These are phyloP conservation scores for Macropodus opercularis DNA, from an alignment of 2,797 vertebrate genomes.

Conservation along the genomic window DNA sequence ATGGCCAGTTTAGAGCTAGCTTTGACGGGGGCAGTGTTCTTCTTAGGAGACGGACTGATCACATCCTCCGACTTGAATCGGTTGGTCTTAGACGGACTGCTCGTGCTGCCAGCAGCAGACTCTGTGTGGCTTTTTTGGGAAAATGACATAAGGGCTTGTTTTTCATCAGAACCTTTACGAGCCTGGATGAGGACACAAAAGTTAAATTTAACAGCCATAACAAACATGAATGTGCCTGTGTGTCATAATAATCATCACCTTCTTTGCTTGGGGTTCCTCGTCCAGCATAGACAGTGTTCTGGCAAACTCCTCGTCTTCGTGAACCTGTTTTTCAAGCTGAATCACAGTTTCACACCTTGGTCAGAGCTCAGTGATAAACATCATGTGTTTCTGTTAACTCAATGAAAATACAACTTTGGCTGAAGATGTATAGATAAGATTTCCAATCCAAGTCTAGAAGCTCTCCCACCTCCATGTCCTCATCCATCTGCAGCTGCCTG, in stretches of 20 bases:
- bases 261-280: constrained; percentile 86
- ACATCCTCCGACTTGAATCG: constrained; percentile 36
- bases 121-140: constrained; percentile 68
- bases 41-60: constrained; percentile 71
- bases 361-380: too few species aligned
- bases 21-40: constrained; percentile 70
- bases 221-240: neutral
- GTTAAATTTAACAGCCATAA: neutral
- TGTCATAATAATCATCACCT: constrained; percentile 73
- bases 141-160: constrained; percentile 13
- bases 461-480: constrained; percentile 88
- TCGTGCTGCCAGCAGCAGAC: constrained; percentile 50
- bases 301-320: constrained; percentile 96
- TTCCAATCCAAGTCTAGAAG: too few species aligned
- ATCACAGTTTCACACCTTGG: neutral
- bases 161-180: constrained; percentile 64
- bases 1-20: constrained; percentile 85
- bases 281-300: constrained; percentile 93
- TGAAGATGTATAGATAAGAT: too few species aligned
- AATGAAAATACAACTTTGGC: too few species aligned
- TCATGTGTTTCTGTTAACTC: too few species aligned
- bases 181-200: constrained; percentile 48
- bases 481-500: constrained; percentile 89
- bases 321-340: constrained; percentile 92
- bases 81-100: constrained; percentile 41